Base-by-base conservation (phyloP, 1,140 invertebrate genomes). In the Lordiphosa collinella region DNA sequence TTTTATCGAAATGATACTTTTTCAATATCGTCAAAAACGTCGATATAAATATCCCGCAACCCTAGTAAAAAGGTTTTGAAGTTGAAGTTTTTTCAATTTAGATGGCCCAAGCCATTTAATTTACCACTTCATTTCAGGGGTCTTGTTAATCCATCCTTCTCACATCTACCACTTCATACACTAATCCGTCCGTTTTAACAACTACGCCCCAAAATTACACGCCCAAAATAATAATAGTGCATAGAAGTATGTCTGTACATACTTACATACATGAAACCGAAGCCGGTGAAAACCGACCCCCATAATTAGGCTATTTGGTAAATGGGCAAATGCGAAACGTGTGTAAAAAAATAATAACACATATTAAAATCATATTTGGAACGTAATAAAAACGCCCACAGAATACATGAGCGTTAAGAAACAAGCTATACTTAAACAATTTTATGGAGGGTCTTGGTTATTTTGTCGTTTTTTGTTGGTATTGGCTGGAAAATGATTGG, bases 311-410 rank as follows among this genome's bases (percentile, higher is more conserved):
- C 50, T 69, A 57, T 58, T 73, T 61, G 53, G 38, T 40, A 53
- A 66, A 47, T 46, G 53, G 29, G 52, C 31, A 29, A 35, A 35
- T 34, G 37, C 25, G 46, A 34, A 44, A 44, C 41, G 25, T 9
- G 11, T 31, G 11, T 16, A 11, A 31, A 31, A 44, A 47, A 31
- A 43, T 79, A 79, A 79, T 79, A 61, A 80, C 56, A 61, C 49
- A 38, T 44, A 80, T 79, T 79, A 65, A 52, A 35, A 35, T 47
- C 70, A 66, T 66, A 79, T 82, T 75, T 80, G 65, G 76, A 55
- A 75, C 56, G 70, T 50, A 59, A 73, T 60, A 54, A 80, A 52
- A 44, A 52, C 56, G 59, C 64, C 72, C 55, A 61, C 59, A 14
- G 35, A 55, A 50, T 11, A 58, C 31, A 44, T 9, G 10, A 44